phyloP scores from a whole-genome alignment of 2,888 invertebrate species.

The Eupithecia subfuscata region DNA sequence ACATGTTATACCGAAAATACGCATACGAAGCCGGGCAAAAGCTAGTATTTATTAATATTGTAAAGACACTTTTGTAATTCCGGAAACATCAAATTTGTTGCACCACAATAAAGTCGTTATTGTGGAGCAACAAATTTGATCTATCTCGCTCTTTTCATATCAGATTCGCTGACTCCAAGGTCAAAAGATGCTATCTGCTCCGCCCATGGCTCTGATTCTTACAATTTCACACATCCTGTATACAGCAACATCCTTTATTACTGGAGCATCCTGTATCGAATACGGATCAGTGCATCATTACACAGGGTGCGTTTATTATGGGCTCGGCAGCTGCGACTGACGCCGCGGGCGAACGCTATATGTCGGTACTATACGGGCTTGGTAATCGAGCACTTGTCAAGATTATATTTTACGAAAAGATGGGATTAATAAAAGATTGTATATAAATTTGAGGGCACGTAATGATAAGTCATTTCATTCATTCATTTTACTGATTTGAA shows the following conservation, averaged over 20 bases:
- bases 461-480: not conserved
- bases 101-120: no score
- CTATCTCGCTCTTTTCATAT: not conserved
- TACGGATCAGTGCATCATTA: slow-evolving; percentile 49
- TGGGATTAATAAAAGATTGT: not conserved
- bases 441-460: no score
- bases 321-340: slow-evolving; percentile 66
- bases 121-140: no score
- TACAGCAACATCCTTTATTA: slow-evolving; percentile 2
- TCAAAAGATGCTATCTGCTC: slow-evolving; percentile 3
- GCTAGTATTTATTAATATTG: no score
- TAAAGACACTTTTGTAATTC: no score
- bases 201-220: slow-evolving; percentile 12
- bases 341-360: slow-evolving; percentile 49
- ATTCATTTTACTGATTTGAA: not conserved
- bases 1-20: no score
- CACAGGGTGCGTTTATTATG: slow-evolving; percentile 62
- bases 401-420: slow-evolving; percentile 21
- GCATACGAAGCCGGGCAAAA: no score
- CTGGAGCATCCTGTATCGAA: slow-evolving; percentile 22
- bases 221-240: slow-evolving; percentile 46
- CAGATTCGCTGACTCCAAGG: not conserved
- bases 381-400: slow-evolving; percentile 28
- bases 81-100: no score
- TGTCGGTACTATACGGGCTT: slow-evolving; percentile 17